phyloP scores from a whole-genome alignment of 2,113 vertebrate genomes.

The Suricata suricatta region DNA sequence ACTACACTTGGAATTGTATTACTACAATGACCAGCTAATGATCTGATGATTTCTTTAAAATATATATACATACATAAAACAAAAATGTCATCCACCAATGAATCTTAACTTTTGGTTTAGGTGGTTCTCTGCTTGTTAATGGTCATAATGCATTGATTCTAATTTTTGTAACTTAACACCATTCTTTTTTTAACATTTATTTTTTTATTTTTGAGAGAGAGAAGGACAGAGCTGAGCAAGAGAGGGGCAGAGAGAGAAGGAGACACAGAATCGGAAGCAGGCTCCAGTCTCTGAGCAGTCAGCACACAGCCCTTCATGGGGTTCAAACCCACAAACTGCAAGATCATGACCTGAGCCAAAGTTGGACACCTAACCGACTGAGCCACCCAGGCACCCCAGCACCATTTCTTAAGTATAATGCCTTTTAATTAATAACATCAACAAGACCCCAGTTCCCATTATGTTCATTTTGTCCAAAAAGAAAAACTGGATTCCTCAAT shows the following conservation, averaged over 20 bases:
- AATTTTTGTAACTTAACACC: conserved; percentile 67
- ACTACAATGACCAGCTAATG: neutral
- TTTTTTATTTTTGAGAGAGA: no score
- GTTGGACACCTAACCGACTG: no score
- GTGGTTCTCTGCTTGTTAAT: neutral
- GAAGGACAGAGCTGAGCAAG: no score
- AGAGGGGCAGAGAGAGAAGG: no score
- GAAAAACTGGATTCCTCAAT: neutral
- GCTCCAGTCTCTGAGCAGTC: no score
- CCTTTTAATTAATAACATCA: conserved; percentile 37
- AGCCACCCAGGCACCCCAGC: neutral
- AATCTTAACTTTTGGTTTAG: neutral
- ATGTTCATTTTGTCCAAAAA: conserved; percentile 2
- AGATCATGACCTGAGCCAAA: no score
- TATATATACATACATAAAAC: neutral
- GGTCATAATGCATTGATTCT: conserved; percentile 37
- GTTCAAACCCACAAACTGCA: no score
- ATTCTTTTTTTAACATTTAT: conserved; percentile 10
- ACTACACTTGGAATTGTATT: neutral
- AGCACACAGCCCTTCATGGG: no score
- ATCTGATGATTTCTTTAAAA: neutral
- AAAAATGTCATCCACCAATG: neutral
- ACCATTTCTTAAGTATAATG: conserved; percentile 55
- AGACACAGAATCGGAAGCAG: no score
- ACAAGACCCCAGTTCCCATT: neutral